Conservation (phyloP, 2,113 vertebrate species). For the Nematolebias whitei region DNA sequence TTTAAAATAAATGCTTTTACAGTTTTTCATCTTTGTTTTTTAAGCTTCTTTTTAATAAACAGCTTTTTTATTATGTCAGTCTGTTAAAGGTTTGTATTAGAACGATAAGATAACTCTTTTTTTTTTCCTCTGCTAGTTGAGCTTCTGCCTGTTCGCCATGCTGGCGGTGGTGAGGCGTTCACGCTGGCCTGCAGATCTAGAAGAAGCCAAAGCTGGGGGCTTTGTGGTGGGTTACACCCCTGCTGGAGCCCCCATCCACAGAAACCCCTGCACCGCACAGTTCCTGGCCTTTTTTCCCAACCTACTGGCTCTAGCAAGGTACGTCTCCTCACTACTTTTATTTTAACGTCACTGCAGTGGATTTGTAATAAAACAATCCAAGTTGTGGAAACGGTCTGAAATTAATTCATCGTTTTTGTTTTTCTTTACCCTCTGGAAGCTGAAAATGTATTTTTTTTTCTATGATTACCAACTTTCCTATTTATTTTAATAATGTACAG, state of each 20-base stretch:
- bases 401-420: neutral
- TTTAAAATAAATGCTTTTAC: too few relatives aligned
- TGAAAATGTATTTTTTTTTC: too few relatives aligned
- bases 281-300: constrained; percentile 91
- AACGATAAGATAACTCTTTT: too few relatives aligned
- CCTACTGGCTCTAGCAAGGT: constrained; percentile 93
- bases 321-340: neutral
- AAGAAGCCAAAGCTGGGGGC: constrained; percentile 92
- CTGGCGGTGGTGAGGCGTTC: constrained; percentile 91
- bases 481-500: too few relatives aligned
- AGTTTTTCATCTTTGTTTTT: too few relatives aligned
- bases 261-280: constrained; percentile 89
- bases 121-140: constrained; percentile 80
- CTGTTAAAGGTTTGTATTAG: too few relatives aligned
- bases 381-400: neutral
- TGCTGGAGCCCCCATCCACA: constrained; percentile 86
- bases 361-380: neutral
- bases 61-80: too few relatives aligned
- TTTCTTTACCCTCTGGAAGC: neutral
- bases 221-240: constrained; percentile 86
- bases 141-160: constrained; percentile 90
- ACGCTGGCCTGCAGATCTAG: constrained; percentile 87
- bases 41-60: too few relatives aligned
- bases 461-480: neutral
- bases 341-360: too few relatives aligned